phyloP scores from a whole-genome alignment of 2,113 vertebrate genomes.

The Rhea americana region DNA sequence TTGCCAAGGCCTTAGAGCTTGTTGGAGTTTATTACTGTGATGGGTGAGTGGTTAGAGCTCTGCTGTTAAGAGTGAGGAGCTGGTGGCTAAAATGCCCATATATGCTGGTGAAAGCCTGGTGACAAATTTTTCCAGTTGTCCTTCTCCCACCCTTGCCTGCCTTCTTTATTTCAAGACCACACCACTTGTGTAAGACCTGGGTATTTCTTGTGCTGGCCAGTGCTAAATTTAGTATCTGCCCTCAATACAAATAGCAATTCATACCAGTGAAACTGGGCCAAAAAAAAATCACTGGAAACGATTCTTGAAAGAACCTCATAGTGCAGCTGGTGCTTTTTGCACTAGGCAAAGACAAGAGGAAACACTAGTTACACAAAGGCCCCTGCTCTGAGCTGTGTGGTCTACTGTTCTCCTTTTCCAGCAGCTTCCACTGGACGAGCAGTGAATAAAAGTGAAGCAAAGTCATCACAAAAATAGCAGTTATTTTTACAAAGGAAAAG shows the following conservation, averaged over 20 bases:
- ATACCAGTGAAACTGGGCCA: not conserved
- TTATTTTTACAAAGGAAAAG: not conserved
- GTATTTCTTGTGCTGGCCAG: not conserved
- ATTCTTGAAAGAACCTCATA: not conserved
- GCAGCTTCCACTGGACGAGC: not conserved
- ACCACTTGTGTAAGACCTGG: not conserved
- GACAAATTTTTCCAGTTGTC: not conserved
- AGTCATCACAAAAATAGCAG: not conserved
- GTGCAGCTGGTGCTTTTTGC: not conserved
- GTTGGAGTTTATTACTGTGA: not conserved
- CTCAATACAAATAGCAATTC: not conserved
- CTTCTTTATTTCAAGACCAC: not conserved
- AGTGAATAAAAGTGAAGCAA: not conserved
- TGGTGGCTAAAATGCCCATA: not conserved
- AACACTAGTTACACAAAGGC: not conserved
- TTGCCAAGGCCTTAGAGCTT: not conserved
- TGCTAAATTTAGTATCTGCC: not conserved
- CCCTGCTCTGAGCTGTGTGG: not conserved
- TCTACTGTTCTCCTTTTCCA: not conserved
- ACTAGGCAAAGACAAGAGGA: not conserved
- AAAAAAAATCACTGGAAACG: not conserved
- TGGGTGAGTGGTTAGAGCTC: not conserved
- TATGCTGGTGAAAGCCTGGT: not conserved
- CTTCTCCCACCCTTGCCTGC: not conserved
- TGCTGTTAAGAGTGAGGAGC: not conserved